Evolutionary conservation across 2,888 invertebrate species (phyloP).

Genomic region (Sacculina carcini): DNA sequence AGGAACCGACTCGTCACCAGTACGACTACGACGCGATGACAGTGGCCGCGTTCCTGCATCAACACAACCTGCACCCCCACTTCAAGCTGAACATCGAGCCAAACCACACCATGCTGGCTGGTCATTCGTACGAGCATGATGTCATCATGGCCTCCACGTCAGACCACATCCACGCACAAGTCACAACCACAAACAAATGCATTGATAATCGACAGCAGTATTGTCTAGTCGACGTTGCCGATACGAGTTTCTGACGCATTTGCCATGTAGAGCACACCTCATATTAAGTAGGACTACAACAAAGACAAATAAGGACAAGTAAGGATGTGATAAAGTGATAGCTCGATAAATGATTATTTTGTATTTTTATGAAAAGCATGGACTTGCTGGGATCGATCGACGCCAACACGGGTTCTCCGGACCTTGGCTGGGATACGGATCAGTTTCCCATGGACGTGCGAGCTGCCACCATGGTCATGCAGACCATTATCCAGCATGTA

Average conservation of each 20-base stretch:
- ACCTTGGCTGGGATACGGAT: constrained; percentile 26
- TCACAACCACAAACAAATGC: neutral
- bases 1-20: constrained; percentile 27
- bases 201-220: neutral
- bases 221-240: neutral
- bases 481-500: constrained; percentile 28
- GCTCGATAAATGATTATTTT: constrained; percentile 8
- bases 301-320: neutral
- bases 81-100: constrained; percentile 35
- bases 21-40: constrained; percentile 38
- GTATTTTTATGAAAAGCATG: constrained; percentile 22
- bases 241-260: neutral
- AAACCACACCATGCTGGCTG: constrained; percentile 27
- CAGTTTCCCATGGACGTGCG: constrained; percentile 28
- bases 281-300: neutral
- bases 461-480: constrained; percentile 30
- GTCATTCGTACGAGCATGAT: constrained; percentile 25
- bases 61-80: constrained; percentile 30
- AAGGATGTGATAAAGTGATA: neutral
- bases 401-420: constrained; percentile 24
- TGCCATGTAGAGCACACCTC: neutral
- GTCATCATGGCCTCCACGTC: constrained; percentile 33
- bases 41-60: constrained; percentile 32
- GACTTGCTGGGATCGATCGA: constrained; percentile 32
- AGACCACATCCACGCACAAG: constrained; percentile 18